A percentile compares a stretch with the other conserved stretches of the same genome.
Conservation (phyloP, 2,113 vertebrate species). For the Antechinus stuartii region DNA sequence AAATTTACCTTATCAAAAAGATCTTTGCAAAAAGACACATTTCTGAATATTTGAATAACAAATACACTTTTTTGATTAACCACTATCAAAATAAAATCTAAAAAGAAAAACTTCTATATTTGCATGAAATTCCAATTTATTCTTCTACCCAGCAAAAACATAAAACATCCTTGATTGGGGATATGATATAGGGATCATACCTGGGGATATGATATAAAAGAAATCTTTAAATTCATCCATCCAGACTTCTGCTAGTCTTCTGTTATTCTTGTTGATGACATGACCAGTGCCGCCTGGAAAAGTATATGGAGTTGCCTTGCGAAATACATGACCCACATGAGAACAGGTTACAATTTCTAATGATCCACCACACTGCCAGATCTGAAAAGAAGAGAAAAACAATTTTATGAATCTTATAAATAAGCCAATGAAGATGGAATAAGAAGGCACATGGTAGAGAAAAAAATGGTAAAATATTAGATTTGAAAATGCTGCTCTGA, state of each 20-base stretch:
- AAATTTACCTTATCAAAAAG: background rate
- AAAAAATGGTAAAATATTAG: background rate
- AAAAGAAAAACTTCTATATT: background rate
- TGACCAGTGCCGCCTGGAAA: constrained; percentile 99
- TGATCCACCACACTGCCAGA: constrained; percentile 98
- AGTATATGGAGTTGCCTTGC: constrained; percentile 97
- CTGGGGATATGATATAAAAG: constrained; percentile 99
- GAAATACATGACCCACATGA: constrained; percentile 97
- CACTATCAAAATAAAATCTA: background rate
- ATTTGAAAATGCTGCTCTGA: background rate
- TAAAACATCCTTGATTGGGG: constrained; percentile 75
- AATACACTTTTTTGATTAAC: background rate
- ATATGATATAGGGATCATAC: constrained; percentile 95
- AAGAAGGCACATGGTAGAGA: background rate
- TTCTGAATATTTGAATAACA: background rate
- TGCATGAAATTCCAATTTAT: background rate
- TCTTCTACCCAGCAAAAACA: background rate
- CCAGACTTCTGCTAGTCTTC: constrained; percentile 97
- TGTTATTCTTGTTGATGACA: constrained; percentile 99
- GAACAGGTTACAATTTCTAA: constrained; percentile 98
- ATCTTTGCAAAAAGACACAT: background rate
- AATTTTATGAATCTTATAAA: background rate
- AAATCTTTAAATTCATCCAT: constrained; percentile 99
- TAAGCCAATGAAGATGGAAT: background rate
- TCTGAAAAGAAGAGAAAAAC: constrained; percentile 80